A percentile compares a stretch with the other conserved stretches of the same genome.
Conservation (phyloP, 2,113 vertebrate species). For the Zingel zingel region DNA sequence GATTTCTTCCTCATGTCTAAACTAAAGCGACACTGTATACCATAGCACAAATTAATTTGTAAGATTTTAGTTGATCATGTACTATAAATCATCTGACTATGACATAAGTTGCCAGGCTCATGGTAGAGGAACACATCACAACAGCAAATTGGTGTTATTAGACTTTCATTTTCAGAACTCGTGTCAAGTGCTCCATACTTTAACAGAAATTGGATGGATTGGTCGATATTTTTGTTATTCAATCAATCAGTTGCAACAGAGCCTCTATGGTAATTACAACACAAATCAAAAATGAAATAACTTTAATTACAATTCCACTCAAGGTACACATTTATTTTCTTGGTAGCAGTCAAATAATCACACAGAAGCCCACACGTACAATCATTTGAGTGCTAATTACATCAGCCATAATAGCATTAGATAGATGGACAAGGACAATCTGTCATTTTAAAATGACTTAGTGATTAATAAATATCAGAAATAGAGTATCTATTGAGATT, state of each 20-base stretch:
- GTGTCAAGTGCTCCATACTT: not conserved
- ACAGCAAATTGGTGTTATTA: not conserved
- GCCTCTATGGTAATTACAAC: slow-evolving; percentile 4
- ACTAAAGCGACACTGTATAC: not conserved
- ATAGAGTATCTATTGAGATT: not conserved
- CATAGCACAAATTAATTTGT: not conserved
- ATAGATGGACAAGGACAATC: slow-evolving; percentile 4
- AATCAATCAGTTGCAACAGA: not conserved
- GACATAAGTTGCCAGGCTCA: not conserved
- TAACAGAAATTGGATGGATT: not conserved
- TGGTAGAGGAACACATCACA: not conserved
- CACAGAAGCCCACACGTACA: not conserved
- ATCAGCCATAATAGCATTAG: slow-evolving; percentile 9
- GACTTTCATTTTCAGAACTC: not conserved
- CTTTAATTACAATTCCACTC: slow-evolving; percentile 1
- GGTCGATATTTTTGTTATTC: not conserved
- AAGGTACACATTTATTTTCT: slow-evolving; percentile 18
- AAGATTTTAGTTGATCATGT: not conserved
- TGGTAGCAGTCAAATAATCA: slow-evolving; percentile 17
- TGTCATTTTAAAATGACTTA: slow-evolving; percentile 21
- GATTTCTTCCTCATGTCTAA: too few relatives aligned
- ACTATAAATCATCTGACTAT: not conserved
- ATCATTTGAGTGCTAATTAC: slow-evolving; percentile 29
- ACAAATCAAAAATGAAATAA: not conserved
- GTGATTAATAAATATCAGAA: slow-evolving; percentile 15